Percentiles rank a stretch among this genome's conserved stretches.
phyloP scores from a whole-genome alignment of 2,113 vertebrate genomes.

The Oxyruncus cristatus region DNA sequence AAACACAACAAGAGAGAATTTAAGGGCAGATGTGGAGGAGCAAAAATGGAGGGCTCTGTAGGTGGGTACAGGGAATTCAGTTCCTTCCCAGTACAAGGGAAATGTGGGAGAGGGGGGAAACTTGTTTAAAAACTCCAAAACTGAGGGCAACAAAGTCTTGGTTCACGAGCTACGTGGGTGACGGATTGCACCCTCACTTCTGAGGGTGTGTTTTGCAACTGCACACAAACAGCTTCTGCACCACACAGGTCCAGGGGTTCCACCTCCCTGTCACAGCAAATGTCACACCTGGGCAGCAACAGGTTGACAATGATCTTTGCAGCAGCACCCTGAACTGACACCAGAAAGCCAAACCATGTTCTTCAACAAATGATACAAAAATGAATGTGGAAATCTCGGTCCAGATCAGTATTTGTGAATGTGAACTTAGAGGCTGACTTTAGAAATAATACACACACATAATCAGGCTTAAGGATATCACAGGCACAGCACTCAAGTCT shows the following conservation, averaged over 20 bases:
- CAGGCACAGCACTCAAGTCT: not conserved
- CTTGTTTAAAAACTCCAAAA: not conserved
- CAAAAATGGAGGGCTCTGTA: not conserved
- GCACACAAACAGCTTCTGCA: not conserved
- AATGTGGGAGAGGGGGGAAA: fast-evolving
- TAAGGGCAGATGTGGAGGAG: not conserved
- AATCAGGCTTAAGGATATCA: not conserved
- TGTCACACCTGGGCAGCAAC: not conserved
- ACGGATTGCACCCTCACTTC: not conserved
- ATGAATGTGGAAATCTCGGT: not conserved
- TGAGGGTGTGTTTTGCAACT: not conserved
- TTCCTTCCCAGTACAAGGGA: not conserved
- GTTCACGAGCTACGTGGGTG: not conserved
- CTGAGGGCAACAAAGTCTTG: not conserved
- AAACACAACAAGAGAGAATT: not conserved
- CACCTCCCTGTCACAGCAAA: not conserved
- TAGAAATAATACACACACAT: not conserved
- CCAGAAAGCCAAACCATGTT: not conserved
- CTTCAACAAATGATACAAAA: not conserved
- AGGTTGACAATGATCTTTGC: not conserved
- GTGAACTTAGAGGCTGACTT: not conserved
- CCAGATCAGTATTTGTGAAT: not conserved
- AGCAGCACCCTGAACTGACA: not conserved
- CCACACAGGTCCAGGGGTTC: not conserved
- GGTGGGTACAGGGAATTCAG: not conserved